Conservation (phyloP, 1,140 invertebrate species). For the Schlechtendalia chinensis region DNA sequence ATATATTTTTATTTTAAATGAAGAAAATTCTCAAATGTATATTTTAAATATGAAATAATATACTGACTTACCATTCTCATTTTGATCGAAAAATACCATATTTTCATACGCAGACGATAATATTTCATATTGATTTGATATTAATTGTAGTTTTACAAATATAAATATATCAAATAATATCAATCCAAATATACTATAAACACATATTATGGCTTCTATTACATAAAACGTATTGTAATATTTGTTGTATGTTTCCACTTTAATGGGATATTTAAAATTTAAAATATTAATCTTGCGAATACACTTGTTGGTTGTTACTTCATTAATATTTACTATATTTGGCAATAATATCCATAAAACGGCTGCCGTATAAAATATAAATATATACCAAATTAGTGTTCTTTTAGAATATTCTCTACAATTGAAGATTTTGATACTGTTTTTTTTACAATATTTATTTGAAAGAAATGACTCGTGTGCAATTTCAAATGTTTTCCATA, state of each 20-base stretch:
- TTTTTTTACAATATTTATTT: not conserved
- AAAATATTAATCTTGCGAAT: not conserved
- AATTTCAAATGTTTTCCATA: not conserved
- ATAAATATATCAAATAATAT: not conserved
- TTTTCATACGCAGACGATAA: slow-evolving; percentile 7
- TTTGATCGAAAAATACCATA: not conserved
- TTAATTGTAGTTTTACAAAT: not conserved
- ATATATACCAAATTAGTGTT: not conserved
- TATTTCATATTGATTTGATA: not conserved
- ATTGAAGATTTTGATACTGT: not conserved
- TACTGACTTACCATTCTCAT: not conserved
- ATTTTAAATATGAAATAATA: slow-evolving; percentile 1
- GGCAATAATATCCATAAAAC: not conserved
- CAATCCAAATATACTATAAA: not conserved
- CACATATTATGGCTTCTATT: not conserved
- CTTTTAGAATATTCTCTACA: not conserved
- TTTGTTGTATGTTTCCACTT: not conserved
- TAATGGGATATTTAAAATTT: not conserved
- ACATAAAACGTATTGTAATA: not conserved
- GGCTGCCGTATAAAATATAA: not conserved
- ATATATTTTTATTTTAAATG: too few species aligned
- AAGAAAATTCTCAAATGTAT: too few species aligned
- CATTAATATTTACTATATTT: not conserved
- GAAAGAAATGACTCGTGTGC: not conserved
- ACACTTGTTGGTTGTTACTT: not conserved